Conservation (phyloP, 2,797 vertebrate species). For the Dermochelys coriacea region DNA sequence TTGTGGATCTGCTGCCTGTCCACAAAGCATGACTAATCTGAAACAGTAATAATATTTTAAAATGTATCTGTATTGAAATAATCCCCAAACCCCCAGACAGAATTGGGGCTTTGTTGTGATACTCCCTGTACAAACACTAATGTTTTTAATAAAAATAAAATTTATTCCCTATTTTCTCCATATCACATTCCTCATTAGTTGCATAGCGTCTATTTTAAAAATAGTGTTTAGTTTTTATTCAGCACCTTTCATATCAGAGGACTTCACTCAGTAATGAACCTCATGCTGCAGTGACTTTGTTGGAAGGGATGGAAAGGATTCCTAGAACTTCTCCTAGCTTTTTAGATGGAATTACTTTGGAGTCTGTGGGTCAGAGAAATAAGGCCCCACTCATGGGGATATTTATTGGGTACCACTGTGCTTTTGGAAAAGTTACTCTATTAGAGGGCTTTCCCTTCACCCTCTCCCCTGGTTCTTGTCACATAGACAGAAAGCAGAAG, state of each 20-base stretch:
- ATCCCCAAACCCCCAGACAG: neutral
- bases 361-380: neutral
- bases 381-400: constrained; percentile 26
- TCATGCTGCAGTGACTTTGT: neutral
- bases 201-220: neutral
- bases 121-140: neutral
- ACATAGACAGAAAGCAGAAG: no score
- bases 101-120: neutral
- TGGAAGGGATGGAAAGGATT: neutral
- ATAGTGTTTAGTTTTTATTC: neutral
- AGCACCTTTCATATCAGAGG: neutral
- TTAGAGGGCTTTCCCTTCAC: neutral
- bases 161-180: neutral
- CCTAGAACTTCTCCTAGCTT: constrained; percentile 3
- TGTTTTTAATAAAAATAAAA: neutral
- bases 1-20: neutral
- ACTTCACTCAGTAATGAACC: neutral
- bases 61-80: neutral
- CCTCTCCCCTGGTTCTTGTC: neutral
- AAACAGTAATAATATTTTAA: neutral
- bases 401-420: neutral
- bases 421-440: neutral
- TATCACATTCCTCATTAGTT: neutral
- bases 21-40: neutral
- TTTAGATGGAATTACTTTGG: neutral